These are phyloP conservation scores for Gymnocephalus cernua DNA, from an alignment of 2,113 vertebrate species.

Conservation along the genomic window DNA sequence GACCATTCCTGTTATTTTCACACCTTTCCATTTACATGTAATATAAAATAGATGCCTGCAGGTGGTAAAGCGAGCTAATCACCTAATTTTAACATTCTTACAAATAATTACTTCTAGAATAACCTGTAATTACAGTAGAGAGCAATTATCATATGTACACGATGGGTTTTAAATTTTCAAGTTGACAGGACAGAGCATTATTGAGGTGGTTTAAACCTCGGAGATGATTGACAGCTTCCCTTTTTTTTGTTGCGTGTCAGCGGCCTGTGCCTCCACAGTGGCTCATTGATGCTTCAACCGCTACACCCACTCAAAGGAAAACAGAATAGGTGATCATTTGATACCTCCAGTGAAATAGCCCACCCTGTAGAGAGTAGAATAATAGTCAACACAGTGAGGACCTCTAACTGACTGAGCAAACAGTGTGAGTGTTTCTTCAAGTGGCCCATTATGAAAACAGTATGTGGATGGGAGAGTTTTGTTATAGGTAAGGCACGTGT, in stretches of 20 bases:
- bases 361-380: conserved; percentile 76
- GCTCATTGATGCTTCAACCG: conserved; percentile 68
- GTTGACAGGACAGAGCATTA: conserved; percentile 31
- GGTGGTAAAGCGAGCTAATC: not conserved
- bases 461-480: conserved; percentile 49
- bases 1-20: conserved; percentile 11
- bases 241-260: conserved; percentile 55
- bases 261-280: conserved; percentile 63
- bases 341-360: conserved; percentile 64
- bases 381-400: conserved; percentile 69
- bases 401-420: conserved; percentile 67
- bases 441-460: conserved; percentile 65
- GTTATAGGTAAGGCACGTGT: conserved; percentile 25
- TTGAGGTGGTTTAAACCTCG: conserved; percentile 29
- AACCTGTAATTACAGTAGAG: conserved; percentile 38
- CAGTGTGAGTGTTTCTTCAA: conserved; percentile 73
- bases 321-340: conserved; percentile 77
- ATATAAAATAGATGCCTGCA: conserved; percentile 19
- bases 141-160: not conserved
- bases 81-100: conserved; percentile 16
- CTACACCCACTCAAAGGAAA: conserved; percentile 62
- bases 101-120: conserved; percentile 20
- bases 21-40: conserved; percentile 1
- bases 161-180: not conserved
- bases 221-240: conserved; percentile 63